Conservation (phyloP, 2,888 invertebrate species). For the Microchrysa polita region DNA sequence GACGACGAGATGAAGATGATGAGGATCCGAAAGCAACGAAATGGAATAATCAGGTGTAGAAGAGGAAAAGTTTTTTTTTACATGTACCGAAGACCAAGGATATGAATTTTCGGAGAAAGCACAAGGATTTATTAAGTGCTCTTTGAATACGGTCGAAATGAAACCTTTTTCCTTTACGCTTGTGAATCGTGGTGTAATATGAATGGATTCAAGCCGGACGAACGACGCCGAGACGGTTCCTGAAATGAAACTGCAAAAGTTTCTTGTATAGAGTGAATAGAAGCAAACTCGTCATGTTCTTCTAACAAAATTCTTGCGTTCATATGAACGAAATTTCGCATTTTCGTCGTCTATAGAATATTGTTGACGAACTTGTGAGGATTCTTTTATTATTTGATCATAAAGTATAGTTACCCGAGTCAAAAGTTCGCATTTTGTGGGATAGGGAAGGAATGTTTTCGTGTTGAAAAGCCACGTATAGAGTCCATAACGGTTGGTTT, state of each 20-base stretch:
- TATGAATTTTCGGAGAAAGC: not conserved
- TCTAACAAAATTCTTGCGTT: too few species aligned
- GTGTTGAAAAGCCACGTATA: not conserved
- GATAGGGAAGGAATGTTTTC: not conserved
- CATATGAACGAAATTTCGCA: constrained; percentile 7
- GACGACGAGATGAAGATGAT: not conserved
- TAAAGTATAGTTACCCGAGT: not conserved
- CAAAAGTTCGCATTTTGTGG: too few species aligned
- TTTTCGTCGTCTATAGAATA: too few species aligned
- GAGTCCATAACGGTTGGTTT: constrained; percentile 9
- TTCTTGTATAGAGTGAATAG: constrained; percentile 4
- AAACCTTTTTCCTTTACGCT: not conserved
- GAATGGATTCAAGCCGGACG: not conserved
- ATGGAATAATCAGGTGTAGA: constrained; percentile 31
- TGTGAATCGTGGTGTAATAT: not conserved
- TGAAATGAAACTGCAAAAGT: constrained; percentile 32
- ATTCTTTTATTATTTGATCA: constrained; percentile 26
- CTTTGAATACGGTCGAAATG: too few species aligned
- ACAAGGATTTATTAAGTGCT: not conserved
- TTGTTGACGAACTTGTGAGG: constrained; percentile 13
- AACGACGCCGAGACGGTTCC: not conserved
- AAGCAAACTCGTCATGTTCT: too few species aligned
- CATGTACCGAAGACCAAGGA: not conserved
- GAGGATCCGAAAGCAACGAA: constrained; percentile 23
- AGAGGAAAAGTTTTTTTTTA: constrained; percentile 27